Base-by-base conservation (phyloP, 2,888 invertebrate genomes). In the Oscheius onirici region DNA sequence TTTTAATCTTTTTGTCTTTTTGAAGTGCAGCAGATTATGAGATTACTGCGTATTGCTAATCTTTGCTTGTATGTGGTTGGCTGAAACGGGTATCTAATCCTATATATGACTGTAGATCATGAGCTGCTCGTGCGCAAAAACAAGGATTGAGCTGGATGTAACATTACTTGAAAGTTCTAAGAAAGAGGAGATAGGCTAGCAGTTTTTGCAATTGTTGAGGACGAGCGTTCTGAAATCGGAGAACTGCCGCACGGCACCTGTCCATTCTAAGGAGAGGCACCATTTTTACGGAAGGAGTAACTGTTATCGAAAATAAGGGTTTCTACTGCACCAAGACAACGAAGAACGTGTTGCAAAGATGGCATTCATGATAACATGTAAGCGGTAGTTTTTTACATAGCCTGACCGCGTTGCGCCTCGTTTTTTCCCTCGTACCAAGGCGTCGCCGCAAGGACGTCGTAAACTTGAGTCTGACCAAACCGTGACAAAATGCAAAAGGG, bases 221-320 rank as follows among this genome's bases (percentile, higher is more conserved):
- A 63, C 63, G 49, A 63, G 49, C 46, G 63, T 63, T 63, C 63
- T 63, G 63, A 49, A 63, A 63, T 49, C 63, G 63, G 63, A 63
- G 63, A 44, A 44, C 26, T 28, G 63, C 63, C 63, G 63, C 63
- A 63, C 63, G 49, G 63, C 63, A 63, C 44, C 63, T 63, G 63
- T 46, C 63, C 34, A 49, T 17, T 8, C 34, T 6, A 34, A 34
- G 34, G 34, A 34, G 34, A 49, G 49, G 63, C 46, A 63, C 46
- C 63, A 28, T 63, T 58, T 58, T 41, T 10, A 10, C 17, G 17
- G 22, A 20, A 17, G 22, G 10, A 49, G 10, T 1, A 20, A 20
- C 17, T 10, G 22, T 22, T 49, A 2, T 17, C 17, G 22, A 49
- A 49, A n/a, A n/a, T n/a, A 58, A 13, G 34, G 24, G 2, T 28